A percentile compares a stretch with the other conserved stretches of the same genome.
phyloP scores from a whole-genome alignment of 1,140 invertebrate species.

The Heterodera carotae region DNA sequence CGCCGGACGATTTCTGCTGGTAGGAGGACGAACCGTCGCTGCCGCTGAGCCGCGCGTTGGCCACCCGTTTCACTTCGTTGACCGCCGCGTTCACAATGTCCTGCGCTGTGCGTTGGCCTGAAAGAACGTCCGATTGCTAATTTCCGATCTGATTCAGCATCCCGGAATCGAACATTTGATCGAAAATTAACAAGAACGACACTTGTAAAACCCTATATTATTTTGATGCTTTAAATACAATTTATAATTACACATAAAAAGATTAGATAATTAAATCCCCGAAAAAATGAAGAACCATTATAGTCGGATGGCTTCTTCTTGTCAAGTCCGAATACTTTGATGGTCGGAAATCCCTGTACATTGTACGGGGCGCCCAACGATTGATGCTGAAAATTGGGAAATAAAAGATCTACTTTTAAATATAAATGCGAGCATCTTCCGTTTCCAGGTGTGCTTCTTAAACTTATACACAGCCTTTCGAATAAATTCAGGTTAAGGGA shows the following conservation, averaged over 20 bases:
- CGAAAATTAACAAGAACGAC: too few species aligned
- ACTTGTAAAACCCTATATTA: too few species aligned
- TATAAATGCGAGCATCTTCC: too few species aligned
- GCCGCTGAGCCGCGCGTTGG: conserved; percentile 42
- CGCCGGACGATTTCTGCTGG: conserved; percentile 28
- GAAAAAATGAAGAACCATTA: conserved; percentile 70
- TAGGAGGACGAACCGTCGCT: conserved; percentile 11
- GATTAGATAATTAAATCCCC: background rate
- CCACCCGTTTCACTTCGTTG: conserved; percentile 51
- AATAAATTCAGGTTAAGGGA: too few species aligned
- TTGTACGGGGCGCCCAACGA: conserved; percentile 79
- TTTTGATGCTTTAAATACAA: too few species aligned
- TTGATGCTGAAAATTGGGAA: conserved; percentile 71
- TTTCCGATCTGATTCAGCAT: too few species aligned
- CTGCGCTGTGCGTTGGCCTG: conserved; percentile 78
- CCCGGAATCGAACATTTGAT: too few species aligned
- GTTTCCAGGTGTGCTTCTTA: too few species aligned
- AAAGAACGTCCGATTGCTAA: too few species aligned
- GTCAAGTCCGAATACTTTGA: conserved; percentile 87
- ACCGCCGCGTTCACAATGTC: conserved; percentile 80
- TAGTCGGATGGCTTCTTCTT: conserved; percentile 86
- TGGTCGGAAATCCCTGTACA: conserved; percentile 88
- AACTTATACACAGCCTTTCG: too few species aligned
- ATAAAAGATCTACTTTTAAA: conserved; percentile 77
- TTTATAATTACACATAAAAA: too few species aligned